Evolutionary conservation across 53 echinoderm and acorn worm genomes (phyloP).

Genomic region (Antedon mediterranea): DNA sequence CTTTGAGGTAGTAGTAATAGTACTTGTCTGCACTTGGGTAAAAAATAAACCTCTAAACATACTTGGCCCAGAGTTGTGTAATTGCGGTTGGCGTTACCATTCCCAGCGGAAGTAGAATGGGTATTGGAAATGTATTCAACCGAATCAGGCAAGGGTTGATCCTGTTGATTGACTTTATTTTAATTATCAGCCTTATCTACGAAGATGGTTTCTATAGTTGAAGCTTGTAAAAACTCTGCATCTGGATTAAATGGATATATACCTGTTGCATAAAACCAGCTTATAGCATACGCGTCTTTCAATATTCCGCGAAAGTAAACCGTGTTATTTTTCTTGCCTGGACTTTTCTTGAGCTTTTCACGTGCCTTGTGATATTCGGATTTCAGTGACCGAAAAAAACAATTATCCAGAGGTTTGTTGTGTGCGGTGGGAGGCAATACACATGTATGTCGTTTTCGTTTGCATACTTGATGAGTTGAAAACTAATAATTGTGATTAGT

Average conservation of each 20-base stretch:
- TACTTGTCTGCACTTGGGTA: background rate
- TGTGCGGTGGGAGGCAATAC: conserved; percentile 38
- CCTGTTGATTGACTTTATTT: background rate
- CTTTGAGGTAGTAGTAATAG: background rate
- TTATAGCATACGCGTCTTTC: conserved; percentile 17
- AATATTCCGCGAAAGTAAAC: conserved; percentile 16
- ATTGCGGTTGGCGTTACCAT: background rate
- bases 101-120: background rate
- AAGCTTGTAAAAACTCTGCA: background rate
- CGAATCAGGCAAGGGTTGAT: background rate
- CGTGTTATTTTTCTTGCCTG: conserved; percentile 16
- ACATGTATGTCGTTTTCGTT: conserved; percentile 23
- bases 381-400: conserved; percentile 28
- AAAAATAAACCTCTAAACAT: background rate
- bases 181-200: background rate
- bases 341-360: conserved; percentile 23
- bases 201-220: background rate
- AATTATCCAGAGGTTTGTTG: conserved; percentile 45
- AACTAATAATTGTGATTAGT: conserved; percentile 19
- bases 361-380: conserved; percentile 23
- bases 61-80: background rate
- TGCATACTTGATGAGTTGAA: conserved; percentile 14
- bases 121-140: background rate
- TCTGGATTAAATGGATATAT: background rate
- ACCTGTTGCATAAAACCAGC: conserved; percentile 7